Percentiles rank a stretch among this genome's conserved stretches.
Conservation (phyloP, 2,888 invertebrate species). For the Argyra leucocephala region DNA sequence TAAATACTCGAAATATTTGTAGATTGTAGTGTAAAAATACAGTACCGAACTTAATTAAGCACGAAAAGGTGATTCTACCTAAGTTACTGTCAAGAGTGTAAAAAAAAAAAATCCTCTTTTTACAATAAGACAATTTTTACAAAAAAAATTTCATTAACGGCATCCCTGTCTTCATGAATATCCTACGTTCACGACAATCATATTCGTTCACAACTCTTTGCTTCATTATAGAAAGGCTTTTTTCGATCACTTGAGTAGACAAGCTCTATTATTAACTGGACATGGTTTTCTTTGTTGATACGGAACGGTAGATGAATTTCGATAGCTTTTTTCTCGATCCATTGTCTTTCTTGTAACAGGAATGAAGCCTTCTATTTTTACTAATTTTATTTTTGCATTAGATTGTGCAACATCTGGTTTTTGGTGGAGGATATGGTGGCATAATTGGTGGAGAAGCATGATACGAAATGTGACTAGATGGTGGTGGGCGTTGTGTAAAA, state of each 20-base stretch:
- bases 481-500: constrained; percentile 12
- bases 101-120: too few species aligned
- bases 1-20: too few species aligned
- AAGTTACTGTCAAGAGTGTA: too few species aligned
- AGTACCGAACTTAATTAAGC: too few species aligned
- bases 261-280: not conserved
- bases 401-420: not conserved
- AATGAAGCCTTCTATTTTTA: not conserved
- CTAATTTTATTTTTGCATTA: constrained; percentile 1
- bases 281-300: not conserved
- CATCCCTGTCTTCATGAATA: too few species aligned
- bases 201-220: not conserved
- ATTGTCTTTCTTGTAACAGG: not conserved
- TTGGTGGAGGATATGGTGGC: not conserved
- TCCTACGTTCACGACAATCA: too few species aligned
- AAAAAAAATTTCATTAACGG: too few species aligned
- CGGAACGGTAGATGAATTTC: not conserved
- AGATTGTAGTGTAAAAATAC: too few species aligned
- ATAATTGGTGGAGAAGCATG: not conserved
- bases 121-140: too few species aligned
- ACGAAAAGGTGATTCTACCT: too few species aligned
- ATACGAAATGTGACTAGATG: constrained; percentile 1
- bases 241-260: not conserved
- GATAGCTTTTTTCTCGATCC: not conserved
- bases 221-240: not conserved